Base-by-base conservation (phyloP, 2,113 vertebrate species). In the Sinocyclocheilus maitianheensis region DNA sequence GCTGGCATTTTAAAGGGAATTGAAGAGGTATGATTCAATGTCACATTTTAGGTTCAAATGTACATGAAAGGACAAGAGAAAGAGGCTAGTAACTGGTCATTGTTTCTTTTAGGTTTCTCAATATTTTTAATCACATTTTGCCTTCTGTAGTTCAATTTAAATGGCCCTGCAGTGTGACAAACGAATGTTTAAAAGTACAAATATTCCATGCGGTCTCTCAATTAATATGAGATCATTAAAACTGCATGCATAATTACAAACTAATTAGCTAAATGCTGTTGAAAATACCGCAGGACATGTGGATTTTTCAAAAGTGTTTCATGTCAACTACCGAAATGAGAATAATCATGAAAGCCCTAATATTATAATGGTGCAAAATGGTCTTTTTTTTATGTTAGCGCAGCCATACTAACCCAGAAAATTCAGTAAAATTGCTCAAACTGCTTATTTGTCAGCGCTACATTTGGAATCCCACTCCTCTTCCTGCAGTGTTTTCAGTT, bases 201-300 rank as follows among this genome's bases (percentile, higher is more conserved):
- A 53, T 77, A 77, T 55, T 55, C 14, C 26, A 77, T 12, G 76
- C 76, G 11, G 76, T 53, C 51, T 77, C 26, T 77, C n/a, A 55
- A 77, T 30, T 77, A 77, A 55, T 77, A 53, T 10, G 9, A 77
- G 76, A 9, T 34, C 76, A 77, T 55, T 77, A 77, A 77, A 77
- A 53, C 26, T 14, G 48, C 51, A 77, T 55, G 76, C 76, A 77
- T 55, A 77, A 77, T 53, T 77, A 77, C 74, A 77, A 77, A 77
- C 51, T 55, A 53, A 77, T 77, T 77, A 55, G 26, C 51, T 55
- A 77, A 77, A 53, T 30, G 2, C 76, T 77, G 48, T 34, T 30
- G 51, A 77, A 77, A 77, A 55, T 55, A 77, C 76, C 51, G 9
- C 51, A 53, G 76, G 76, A 77, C 76, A 53, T 77, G 76, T 10